These are phyloP conservation scores for Cossypha caffra DNA, from an alignment of 2,797 vertebrate species.

Conservation along the genomic window DNA sequence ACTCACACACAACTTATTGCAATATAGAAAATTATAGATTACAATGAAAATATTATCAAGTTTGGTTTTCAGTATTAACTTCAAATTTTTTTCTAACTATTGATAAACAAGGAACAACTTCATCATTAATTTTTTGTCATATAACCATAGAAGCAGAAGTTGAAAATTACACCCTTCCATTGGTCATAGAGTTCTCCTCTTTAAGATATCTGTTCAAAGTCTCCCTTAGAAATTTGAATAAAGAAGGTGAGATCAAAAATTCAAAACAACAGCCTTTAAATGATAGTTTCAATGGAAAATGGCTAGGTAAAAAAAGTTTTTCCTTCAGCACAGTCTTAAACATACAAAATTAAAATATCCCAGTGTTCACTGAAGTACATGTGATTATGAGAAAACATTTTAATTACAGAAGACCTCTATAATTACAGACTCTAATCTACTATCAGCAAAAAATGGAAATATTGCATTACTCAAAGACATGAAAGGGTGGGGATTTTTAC, in stretches of 20 bases:
- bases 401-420: neutral
- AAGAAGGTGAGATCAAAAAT: neutral
- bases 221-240: neutral
- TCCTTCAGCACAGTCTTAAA: neutral
- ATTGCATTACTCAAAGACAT: neutral
- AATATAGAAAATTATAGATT: neutral
- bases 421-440: neutral
- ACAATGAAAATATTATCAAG: neutral
- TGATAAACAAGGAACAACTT: neutral
- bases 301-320: neutral
- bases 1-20: neutral
- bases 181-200: neutral
- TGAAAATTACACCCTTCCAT: neutral
- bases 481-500: accelerated
- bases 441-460: neutral
- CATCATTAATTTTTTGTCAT: neutral
- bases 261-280: neutral
- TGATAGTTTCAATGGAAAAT: neutral
- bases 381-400: neutral
- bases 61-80: neutral
- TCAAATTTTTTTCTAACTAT: neutral
- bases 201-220: neutral
- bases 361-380: neutral
- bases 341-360: neutral
- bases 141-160: neutral